Evolutionary conservation across 2,113 vertebrate genomes (phyloP).

Genomic region (Macheiramphus alcinus): DNA sequence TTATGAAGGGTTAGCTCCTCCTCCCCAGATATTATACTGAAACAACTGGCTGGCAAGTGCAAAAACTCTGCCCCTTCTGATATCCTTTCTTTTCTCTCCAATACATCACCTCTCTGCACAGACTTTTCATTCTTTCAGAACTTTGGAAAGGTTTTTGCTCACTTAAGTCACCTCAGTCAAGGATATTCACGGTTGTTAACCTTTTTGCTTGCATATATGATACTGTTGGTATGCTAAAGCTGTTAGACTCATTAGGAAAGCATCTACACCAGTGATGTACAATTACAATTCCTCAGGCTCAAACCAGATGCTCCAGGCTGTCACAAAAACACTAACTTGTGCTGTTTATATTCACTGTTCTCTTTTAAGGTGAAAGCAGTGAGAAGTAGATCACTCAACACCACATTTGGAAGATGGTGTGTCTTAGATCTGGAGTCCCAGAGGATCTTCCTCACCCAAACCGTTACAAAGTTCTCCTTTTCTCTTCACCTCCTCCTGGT

Average conservation of each 20-base stretch:
- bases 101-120: background rate
- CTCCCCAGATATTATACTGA: background rate
- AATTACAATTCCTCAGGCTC: background rate
- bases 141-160: background rate
- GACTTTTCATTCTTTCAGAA: background rate
- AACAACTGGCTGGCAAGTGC: background rate
- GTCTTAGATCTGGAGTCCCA: background rate
- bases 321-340: background rate
- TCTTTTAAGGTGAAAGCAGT: background rate
- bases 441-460: background rate
- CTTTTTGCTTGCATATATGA: background rate
- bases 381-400: background rate
- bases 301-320: background rate
- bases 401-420: background rate
- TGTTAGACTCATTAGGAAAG: background rate
- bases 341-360: background rate
- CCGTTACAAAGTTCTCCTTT: background rate
- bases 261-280: background rate
- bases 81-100: background rate
- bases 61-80: background rate
- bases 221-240: background rate
- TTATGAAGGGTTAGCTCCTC: background rate
- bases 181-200: background rate
- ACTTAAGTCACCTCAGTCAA: background rate
- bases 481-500: background rate